Evolutionary conservation across 2,888 invertebrate genomes (phyloP), one percentile per base, ranked within the genome.

Genomic region (Priapulus caudatus): DNA sequence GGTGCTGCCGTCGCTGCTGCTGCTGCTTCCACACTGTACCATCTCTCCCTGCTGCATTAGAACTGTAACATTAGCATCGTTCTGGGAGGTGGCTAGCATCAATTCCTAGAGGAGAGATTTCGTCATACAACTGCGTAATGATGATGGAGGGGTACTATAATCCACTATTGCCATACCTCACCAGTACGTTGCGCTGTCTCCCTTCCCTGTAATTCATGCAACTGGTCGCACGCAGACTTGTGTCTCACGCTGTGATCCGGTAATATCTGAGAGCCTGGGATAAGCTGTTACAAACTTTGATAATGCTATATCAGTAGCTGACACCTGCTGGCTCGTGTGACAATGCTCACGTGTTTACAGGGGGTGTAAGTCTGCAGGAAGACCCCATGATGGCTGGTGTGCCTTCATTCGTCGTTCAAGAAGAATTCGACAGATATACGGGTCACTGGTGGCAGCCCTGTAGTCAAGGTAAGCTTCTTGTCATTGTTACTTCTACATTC

Each of bases 381-480:
- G 89, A 90, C 71, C 88, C 90, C 0, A 72, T 83, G 0, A 86
- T 84, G 64, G 90, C 93, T 0, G 97, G 97, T 0, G 84, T 90
- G n/a, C 93, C 98, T 0, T 91, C 92, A 1, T 98, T 95, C 72
- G 91, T 98, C 0, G 91, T 92, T 69, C 97, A 97, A 72, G 98
- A 98, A 70, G 98, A 98, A 74, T 95, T 98, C 72, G 86, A 86
- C 59, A 76, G 93, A 24, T 97, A 91, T 70, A 88, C 87, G 53
- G 97, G 95, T 0, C 93, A 89, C 71, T 98, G 97, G 97, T 98
- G 98, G 97, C 89, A 91, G 65, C 89, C 91, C 0, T 77, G 77
- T 59, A 33, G n/a, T n/a, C n/a, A n/a, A n/a, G n/a, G n/a, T n/a
- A n/a, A n/a, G n/a, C n/a, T n/a, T n/a, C n/a, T n/a, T n/a, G n/a